Evolutionary conservation across 1,140 invertebrate genomes (phyloP).

Genomic region (Spodoptera litura): DNA sequence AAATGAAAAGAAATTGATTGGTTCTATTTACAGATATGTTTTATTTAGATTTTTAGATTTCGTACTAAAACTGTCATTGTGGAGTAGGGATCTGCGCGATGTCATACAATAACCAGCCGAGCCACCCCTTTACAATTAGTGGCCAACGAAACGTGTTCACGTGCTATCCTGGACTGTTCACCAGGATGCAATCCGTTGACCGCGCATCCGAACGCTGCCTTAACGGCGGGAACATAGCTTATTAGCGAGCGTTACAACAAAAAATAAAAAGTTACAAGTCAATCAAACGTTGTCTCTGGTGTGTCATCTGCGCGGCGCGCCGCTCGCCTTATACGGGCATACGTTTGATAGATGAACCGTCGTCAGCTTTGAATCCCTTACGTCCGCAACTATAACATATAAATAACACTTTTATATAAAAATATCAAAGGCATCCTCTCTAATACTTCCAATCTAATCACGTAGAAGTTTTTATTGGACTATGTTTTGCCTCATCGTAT

Average conservation of each 20-base stretch:
- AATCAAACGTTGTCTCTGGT: conserved; percentile 62
- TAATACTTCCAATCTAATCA: conserved; percentile 32
- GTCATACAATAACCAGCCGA: neutral
- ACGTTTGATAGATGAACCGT: conserved; percentile 64
- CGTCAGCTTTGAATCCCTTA: conserved; percentile 48
- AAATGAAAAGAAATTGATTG: no score
- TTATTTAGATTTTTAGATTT: neutral
- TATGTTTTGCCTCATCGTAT: conserved; percentile 32
- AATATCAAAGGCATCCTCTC: conserved; percentile 34
- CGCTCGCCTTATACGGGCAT: conserved; percentile 61
- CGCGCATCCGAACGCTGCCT: conserved; percentile 39
- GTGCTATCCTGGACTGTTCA: conserved; percentile 4
- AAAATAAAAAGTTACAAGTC: conserved; percentile 67
- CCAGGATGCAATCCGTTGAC: conserved; percentile 35
- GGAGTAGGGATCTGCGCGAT: neutral
- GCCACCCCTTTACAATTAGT: neutral
- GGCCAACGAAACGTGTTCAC: neutral
- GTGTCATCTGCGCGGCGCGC: conserved; percentile 65
- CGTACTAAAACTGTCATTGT: neutral
- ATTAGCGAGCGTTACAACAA: conserved; percentile 59
- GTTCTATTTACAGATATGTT: no score
- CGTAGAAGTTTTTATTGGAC: conserved; percentile 35
- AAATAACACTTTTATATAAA: conserved; percentile 48
- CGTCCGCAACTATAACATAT: conserved; percentile 52
- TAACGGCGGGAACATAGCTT: conserved; percentile 63